phyloP scores from a whole-genome alignment of 35 echinoderm and acorn worm species.

The Lytechinus pictus region DNA sequence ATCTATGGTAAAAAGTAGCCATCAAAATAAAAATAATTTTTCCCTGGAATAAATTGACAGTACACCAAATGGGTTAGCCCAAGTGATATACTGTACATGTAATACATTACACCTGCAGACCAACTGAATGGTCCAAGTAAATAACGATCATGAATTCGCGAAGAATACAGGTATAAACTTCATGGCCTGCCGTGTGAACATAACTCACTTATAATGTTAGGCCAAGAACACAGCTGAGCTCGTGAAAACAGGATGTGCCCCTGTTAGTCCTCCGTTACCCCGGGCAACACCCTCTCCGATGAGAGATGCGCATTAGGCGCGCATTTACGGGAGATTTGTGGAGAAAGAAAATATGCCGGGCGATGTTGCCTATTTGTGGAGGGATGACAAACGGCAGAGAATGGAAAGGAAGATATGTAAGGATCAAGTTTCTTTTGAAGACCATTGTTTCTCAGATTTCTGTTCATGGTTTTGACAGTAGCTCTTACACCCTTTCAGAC shows the following conservation, averaged over 20 bases:
- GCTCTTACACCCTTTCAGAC: no score
- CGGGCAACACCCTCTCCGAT: neutral
- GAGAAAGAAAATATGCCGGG: neutral
- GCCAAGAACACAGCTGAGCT: neutral
- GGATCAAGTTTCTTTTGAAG: neutral
- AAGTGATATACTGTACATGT: no score
- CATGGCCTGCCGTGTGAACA: no score
- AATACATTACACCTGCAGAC: no score
- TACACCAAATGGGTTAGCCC: no score
- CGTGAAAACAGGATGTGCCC: neutral
- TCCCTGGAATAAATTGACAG: no score
- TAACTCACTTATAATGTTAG: neutral
- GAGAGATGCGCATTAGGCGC: constrained; percentile 15
- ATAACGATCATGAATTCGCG: no score
- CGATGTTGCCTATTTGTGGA: neutral
- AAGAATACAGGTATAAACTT: no score
- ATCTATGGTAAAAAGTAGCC: no score
- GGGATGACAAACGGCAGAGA: neutral
- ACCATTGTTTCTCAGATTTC: neutral
- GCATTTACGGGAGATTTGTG: neutral
- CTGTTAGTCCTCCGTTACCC: neutral
- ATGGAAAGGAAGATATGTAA: neutral
- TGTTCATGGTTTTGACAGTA: neutral
- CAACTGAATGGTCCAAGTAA: no score
- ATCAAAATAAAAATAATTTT: no score